Base-by-base conservation (phyloP, 2,113 vertebrate genomes). In the Melanocharis versteri region DNA sequence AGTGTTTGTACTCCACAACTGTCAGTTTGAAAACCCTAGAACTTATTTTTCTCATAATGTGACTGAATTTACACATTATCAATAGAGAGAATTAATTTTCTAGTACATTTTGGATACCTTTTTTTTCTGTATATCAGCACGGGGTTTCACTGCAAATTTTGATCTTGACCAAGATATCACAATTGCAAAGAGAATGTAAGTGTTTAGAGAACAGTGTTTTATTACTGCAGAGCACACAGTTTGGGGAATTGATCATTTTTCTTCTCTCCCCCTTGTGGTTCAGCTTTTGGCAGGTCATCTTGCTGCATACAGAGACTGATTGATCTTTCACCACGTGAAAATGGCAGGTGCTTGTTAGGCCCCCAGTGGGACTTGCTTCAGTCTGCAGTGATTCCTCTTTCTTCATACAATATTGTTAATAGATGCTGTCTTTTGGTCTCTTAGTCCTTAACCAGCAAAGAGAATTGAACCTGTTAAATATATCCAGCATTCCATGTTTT, bases 301-400 rank as follows among this genome's bases (percentile, higher is more conserved):
- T 76, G 77, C 90, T 82, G 56, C 76, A 68, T 42, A 68, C 71
- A 73, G 81, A 88, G 88, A 21, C 81, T 94, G 90, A 97, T 90
- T 94, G 94, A 94, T 97, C 92, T 95, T 78, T 86, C 72, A 51
- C 80, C 5, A 18, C 2, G 7, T 91, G 87, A 62, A 96, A 96
- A 90, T 91, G 96, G 89, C 90, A 95, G 94, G 82, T 90, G 92
- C 90, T 97, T 90, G 86, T 95, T 95, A 95, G 86, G 76, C 62
- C 62, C 82, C 65, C 69, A 72, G 71, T 97, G 82, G 75, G 91
- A 71, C 58, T 84, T 87, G 20, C 51, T 96, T 75, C 72, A 73
- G 44, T 80, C 62, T 93, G 48, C 42, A 72, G 44, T 64, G 84
- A 86, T 83, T 95, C 92, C 51, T 87, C 62, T 79, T 71, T 78